Percentiles rank a stretch among this genome's conserved stretches.
phyloP scores from a whole-genome alignment of 2,113 vertebrate genomes.

The Galbula dea region DNA sequence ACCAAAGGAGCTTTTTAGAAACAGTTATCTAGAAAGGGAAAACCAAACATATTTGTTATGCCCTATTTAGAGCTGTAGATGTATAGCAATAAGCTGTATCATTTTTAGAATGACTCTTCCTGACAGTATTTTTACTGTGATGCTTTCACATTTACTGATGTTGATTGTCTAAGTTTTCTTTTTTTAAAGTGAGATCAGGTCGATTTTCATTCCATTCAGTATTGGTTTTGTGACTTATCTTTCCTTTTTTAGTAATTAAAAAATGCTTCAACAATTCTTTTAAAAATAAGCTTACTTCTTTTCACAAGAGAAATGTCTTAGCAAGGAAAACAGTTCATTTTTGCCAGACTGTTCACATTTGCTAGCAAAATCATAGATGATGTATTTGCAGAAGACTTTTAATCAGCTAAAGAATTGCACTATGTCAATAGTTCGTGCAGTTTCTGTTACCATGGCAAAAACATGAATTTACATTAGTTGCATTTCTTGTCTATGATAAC shows the following conservation, averaged over 20 bases:
- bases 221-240: not conserved
- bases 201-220: not conserved
- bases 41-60: fast-evolving
- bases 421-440: not conserved
- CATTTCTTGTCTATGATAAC: not conserved
- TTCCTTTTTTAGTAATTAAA: not conserved
- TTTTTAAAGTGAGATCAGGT: not conserved
- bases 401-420: not conserved
- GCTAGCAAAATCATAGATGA: not conserved
- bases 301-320: not conserved
- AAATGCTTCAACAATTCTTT: not conserved
- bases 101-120: not conserved
- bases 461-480: not conserved
- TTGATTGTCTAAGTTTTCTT: not conserved
- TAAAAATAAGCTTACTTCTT: not conserved
- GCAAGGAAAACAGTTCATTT: not conserved
- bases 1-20: not conserved
- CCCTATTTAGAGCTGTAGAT: not conserved
- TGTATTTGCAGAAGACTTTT: not conserved
- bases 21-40: not conserved
- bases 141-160: not conserved
- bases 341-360: not conserved
- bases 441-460: not conserved
- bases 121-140: not conserved
- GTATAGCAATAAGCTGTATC: not conserved